A percentile compares a stretch with the other conserved stretches of the same genome.
phyloP scores from a whole-genome alignment of 1,140 invertebrate genomes.

The Ceratoteleas bidentatus region DNA sequence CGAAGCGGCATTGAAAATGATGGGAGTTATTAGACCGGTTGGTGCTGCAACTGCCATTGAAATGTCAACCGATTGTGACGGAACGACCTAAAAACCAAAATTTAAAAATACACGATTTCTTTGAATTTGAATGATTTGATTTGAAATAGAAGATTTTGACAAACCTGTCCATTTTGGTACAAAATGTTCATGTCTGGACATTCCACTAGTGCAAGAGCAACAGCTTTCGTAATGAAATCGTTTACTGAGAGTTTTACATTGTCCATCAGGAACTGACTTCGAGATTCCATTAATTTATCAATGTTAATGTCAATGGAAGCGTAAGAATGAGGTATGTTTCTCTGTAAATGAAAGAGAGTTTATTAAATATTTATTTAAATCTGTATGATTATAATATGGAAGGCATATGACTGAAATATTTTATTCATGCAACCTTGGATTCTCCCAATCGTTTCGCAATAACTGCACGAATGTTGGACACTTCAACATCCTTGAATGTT shows the following conservation, averaged over 20 bases:
- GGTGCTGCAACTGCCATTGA: slow-evolving; percentile 98
- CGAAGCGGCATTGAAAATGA: slow-evolving; percentile 94
- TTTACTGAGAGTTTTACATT: too few relatives aligned
- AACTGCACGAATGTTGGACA: slow-evolving; percentile 83
- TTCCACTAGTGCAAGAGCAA: slow-evolving; percentile 92
- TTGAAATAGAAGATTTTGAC: too few relatives aligned
- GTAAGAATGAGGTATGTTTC: slow-evolving; percentile 98
- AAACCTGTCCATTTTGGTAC: slow-evolving; percentile 75
- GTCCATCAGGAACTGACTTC: slow-evolving; percentile 87
- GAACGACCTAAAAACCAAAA: too few relatives aligned
- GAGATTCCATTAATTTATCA: slow-evolving; percentile 82
- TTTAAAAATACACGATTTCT: too few relatives aligned
- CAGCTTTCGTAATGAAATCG: slow-evolving; percentile 98
- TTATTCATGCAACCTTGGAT: slow-evolving; percentile 87
- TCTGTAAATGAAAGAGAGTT: slow-evolving; percentile 59
- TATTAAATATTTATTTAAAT: neutral
- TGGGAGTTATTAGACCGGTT: slow-evolving; percentile 98
- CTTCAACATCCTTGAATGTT: slow-evolving; percentile 52
- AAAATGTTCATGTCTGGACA: slow-evolving; percentile 94
- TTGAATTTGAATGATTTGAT: too few relatives aligned
- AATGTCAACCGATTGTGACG: slow-evolving; percentile 90
- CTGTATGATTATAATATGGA: neutral
- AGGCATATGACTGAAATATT: neutral
- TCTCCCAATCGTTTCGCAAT: slow-evolving; percentile 95
- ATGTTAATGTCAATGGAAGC: slow-evolving; percentile 92